A percentile compares a stretch with the other conserved stretches of the same genome.
Evolutionary conservation across 2,888 invertebrate species (phyloP).

Genomic region (Syrista parreyssii): DNA sequence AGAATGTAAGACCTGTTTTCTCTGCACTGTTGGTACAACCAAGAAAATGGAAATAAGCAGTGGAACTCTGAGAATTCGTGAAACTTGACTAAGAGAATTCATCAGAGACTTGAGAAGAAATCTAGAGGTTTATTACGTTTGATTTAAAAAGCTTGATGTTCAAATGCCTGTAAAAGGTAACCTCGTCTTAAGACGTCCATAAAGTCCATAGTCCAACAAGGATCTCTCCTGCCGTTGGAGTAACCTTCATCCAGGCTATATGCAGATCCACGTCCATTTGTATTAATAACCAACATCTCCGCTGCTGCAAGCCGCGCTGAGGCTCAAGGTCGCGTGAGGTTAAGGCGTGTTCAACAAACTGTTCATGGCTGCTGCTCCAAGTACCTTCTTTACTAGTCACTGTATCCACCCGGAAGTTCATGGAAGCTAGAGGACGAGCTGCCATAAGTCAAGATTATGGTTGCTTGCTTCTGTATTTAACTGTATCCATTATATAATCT

Average conservation of each 20-base stretch:
- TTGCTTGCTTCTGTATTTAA: not conserved
- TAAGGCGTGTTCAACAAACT: constrained; percentile 11
- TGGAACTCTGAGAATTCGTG: no score
- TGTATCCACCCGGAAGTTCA: not conserved
- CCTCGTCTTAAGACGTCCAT: no score
- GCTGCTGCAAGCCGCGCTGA: not conserved
- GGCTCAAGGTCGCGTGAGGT: not conserved
- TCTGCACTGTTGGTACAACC: no score
- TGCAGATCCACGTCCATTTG: constrained; percentile 4
- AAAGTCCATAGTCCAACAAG: no score
- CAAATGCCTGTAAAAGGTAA: no score
- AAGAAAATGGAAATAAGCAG: no score
- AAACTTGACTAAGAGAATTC: no score
- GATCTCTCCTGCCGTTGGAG: no score
- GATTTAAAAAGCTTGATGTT: no score
- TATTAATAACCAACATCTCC: constrained; percentile 3
- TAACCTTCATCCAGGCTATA: not conserved
- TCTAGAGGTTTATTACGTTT: no score
- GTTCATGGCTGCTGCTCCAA: not conserved
- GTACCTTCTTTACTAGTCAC: not conserved
- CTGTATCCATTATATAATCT: not conserved
- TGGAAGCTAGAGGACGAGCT: not conserved
- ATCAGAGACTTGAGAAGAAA: no score
- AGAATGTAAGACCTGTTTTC: no score
- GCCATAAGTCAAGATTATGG: not conserved